Percentiles rank a stretch among this genome's conserved stretches.
Evolutionary conservation across 1,140 invertebrate genomes (phyloP).

Genomic region (Pseudomyrmex dendroicus): DNA sequence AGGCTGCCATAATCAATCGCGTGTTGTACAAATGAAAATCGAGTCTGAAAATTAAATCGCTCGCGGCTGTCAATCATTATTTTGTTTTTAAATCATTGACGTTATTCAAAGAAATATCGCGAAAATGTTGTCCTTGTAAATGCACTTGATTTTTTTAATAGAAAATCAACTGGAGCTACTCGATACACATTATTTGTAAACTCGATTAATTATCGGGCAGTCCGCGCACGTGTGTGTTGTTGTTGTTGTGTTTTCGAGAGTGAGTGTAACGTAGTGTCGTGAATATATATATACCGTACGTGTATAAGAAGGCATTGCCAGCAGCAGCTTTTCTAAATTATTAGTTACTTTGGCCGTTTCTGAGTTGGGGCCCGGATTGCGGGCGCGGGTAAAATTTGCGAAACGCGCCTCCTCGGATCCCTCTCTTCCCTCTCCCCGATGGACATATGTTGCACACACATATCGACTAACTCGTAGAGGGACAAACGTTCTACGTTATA

Average conservation of each 20-base stretch:
- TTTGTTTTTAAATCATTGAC: no score
- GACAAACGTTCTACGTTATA: slow-evolving; percentile 18
- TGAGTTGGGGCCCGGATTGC: slow-evolving; percentile 22
- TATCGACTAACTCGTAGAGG: slow-evolving; percentile 29
- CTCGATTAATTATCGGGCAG: slow-evolving; percentile 32
- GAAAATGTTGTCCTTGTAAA: no score
- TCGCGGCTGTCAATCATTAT: background rate
- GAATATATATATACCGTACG: no score
- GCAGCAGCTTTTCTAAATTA: slow-evolving; percentile 55
- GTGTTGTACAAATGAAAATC: slow-evolving; percentile 5
- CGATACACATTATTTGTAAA: background rate
- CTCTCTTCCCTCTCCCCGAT: no score
- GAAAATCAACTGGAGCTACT: background rate
- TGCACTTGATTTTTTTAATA: background rate
- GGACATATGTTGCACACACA: slow-evolving; percentile 24
- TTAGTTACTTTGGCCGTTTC: slow-evolving; percentile 67
- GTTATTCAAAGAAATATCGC: no score
- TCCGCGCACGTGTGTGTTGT: background rate
- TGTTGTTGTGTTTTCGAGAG: slow-evolving; percentile 28
- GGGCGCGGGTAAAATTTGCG: background rate
- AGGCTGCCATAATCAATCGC: slow-evolving; percentile 51
- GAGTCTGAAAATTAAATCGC: background rate
- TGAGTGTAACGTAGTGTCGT: background rate
- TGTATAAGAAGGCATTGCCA: slow-evolving; percentile 65
- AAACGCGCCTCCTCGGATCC: background rate